Base-by-base conservation (phyloP, 1,140 invertebrate species). In the Chlorops oryzae region DNA sequence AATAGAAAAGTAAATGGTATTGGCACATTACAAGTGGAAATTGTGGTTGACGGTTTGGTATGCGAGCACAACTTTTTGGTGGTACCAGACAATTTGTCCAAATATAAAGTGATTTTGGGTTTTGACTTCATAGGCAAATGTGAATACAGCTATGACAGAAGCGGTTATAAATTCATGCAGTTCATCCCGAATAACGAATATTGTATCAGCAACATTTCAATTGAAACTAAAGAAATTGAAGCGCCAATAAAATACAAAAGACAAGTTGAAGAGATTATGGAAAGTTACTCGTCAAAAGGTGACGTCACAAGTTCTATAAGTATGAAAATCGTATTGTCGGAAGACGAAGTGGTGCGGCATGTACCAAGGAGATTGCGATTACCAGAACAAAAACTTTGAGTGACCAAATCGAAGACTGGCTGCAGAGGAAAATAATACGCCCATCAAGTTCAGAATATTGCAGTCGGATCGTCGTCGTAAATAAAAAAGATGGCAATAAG, bases 391-490 rank as follows among this genome's bases (percentile, higher is more conserved):
- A n/a, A 45, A 24, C 23, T 13, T 59, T 62, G 6, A 42, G 56
- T 10, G 18, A 55, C 6, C 59, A 61, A 47, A 32, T 64, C 2
- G 20, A 49, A 12, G 55, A 61, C 23, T 63, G 62, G 60, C 47
- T 63, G 15, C 22, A 56, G 2, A 37, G 58, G 15, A 56, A 55
- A 3, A 53, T 65, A 1, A 57, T 65, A 18, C 22, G 42, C 24
- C 50, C 48, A 12, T 59, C 56, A 47, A 54, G 21, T 34, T 65
- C 51, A 22, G 56, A 56, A 38, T 58, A 54, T 47, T 28, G 44
- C 18, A 54, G 38, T 18, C 48, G 39, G 7, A 27, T 55, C 27
- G 53, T 55, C 13, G 6, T 55, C 10, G 53, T 48, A 6, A 13
- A 34, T 5, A 52, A 52, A 32, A 51, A 43, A 47, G 49, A 51